Conservation (phyloP, 2,797 vertebrate genomes). For the Triplophysa bombifrons region DNA sequence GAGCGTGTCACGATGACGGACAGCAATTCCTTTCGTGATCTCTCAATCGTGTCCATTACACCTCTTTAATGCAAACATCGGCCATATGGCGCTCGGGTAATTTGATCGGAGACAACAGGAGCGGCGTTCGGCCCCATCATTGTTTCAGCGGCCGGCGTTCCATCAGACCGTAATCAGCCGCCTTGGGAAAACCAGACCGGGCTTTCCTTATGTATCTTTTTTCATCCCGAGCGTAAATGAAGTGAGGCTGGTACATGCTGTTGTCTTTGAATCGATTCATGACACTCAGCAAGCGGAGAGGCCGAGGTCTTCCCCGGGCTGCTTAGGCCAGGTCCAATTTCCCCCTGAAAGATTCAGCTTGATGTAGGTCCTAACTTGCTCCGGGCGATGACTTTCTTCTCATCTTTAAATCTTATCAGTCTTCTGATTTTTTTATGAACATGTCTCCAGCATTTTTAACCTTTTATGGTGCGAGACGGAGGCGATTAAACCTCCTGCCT, state of each 20-base stretch:
- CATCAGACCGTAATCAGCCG: constrained; percentile 6
- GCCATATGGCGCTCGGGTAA: constrained; percentile 4
- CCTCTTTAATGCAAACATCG: constrained; percentile 2
- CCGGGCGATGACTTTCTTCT: constrained; percentile 54
- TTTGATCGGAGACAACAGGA: neutral
- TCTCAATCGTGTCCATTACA: neutral
- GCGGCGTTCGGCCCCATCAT: neutral
- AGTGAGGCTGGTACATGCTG: constrained; percentile 8
- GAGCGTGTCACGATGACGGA: neutral
- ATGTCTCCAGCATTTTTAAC: constrained; percentile 57
- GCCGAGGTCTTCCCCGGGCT: constrained; percentile 33
- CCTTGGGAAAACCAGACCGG: constrained; percentile 5
- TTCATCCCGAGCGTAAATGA: constrained; percentile 21
- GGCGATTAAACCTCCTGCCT: constrained; percentile 12
- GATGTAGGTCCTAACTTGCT: constrained; percentile 51
- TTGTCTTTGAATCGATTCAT: constrained; percentile 30
- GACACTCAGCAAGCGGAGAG: constrained; percentile 34
- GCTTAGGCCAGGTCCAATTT: constrained; percentile 62
- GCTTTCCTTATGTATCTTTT: neutral
- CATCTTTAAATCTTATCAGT: constrained; percentile 68
- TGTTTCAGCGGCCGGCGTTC: neutral
- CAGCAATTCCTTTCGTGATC: neutral
- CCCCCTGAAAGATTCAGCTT: constrained; percentile 64
- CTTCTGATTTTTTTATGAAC: constrained; percentile 71
- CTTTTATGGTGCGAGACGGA: constrained; percentile 61